These are phyloP conservation scores for Pithys albifrons DNA, from an alignment of 2,113 vertebrate genomes.

Conservation along the genomic window DNA sequence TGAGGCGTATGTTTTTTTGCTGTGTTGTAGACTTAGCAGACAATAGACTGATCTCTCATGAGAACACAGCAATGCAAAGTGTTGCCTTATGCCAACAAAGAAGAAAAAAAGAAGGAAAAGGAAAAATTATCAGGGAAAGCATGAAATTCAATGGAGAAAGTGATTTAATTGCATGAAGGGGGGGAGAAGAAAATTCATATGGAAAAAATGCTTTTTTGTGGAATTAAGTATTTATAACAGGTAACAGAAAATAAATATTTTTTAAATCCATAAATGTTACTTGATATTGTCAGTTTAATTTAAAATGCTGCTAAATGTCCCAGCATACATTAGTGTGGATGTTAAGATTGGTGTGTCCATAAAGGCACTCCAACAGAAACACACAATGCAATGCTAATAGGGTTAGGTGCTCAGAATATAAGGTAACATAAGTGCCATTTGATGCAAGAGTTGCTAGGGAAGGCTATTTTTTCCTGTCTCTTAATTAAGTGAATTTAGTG, in stretches of 20 bases:
- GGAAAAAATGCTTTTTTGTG: neutral
- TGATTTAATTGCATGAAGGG: neutral
- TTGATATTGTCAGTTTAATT: conserved; percentile 23
- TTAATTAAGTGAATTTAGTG: conserved; percentile 65
- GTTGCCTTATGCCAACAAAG: neutral
- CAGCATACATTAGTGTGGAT: neutral
- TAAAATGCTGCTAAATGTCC: neutral
- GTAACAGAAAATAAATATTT: neutral
- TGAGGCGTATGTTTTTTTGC: neutral
- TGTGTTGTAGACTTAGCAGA: neutral
- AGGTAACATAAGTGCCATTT: conserved; percentile 63
- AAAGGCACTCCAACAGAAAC: conserved; percentile 38
- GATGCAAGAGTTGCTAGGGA: conserved; percentile 63
- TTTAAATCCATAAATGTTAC: neutral
- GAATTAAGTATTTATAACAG: neutral
- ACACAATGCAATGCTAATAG: conserved; percentile 61
- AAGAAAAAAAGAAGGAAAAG: neutral
- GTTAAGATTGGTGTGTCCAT: conserved; percentile 22
- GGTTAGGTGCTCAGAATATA: conserved; percentile 61
- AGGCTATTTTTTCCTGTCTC: conserved; percentile 27
- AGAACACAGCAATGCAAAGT: neutral
- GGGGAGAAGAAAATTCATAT: neutral
- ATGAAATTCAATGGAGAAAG: neutral
- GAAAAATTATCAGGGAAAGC: neutral
- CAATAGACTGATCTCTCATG: neutral